Conservation (phyloP, 2,888 invertebrate species). For the Encarsia formosa region DNA sequence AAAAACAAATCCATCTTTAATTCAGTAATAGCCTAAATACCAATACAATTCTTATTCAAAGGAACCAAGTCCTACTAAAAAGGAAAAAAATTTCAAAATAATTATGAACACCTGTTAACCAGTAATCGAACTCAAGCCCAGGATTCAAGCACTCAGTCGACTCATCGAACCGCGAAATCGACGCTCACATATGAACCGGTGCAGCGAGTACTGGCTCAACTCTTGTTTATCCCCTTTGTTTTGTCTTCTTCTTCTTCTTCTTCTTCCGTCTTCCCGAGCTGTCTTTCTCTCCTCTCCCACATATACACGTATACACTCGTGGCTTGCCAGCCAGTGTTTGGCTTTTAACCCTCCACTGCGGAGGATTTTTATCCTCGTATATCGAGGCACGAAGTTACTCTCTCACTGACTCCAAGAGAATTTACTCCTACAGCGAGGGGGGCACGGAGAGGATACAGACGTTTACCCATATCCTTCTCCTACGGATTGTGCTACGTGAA, state of each 20-base stretch:
- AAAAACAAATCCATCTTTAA: too few relatives aligned
- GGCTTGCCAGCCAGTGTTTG: conserved; percentile 5
- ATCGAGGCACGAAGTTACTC: conserved; percentile 17
- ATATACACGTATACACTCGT: too few relatives aligned
- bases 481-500: conserved; percentile 20
- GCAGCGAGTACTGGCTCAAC: conserved; percentile 19
- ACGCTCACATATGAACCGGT: conserved; percentile 49
- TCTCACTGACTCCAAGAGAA: conserved; percentile 1
- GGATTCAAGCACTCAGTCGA: conserved; percentile 45
- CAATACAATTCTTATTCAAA: too few relatives aligned
- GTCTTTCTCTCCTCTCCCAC: too few relatives aligned
- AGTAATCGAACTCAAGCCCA: too few relatives aligned
- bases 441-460: conserved; percentile 1
- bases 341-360: conserved; percentile 20
- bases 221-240: conserved; percentile 26
- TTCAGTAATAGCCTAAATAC: too few relatives aligned
- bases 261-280: conserved; percentile 7
- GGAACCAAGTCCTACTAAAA: too few relatives aligned
- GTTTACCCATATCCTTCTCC: not conserved
- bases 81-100: too few relatives aligned
- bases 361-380: conserved; percentile 8
- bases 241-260: conserved; percentile 16
- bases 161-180: conserved; percentile 51
- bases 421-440: conserved; percentile 9
- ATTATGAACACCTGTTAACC: too few relatives aligned